phyloP scores from a whole-genome alignment of 2,113 vertebrate species.

The Sylvilagus bachmani region DNA sequence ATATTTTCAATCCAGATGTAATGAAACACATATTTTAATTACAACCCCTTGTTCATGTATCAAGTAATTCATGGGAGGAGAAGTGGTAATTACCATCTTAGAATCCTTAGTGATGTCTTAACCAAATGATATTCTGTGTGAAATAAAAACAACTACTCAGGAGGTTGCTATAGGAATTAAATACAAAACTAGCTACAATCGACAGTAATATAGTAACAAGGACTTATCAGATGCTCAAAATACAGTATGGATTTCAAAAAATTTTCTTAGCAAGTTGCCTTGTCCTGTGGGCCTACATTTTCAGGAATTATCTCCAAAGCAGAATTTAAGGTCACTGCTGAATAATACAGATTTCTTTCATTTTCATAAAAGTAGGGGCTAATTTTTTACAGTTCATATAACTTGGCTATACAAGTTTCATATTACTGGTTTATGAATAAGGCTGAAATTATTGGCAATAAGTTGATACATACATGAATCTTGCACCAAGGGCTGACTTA shows the following conservation, averaged over 20 bases:
- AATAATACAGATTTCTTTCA: neutral
- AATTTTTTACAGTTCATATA: neutral
- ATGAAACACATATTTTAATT: conserved; percentile 20
- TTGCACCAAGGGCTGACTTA: neutral
- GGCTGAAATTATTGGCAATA: conserved; percentile 26
- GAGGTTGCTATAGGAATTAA: conserved; percentile 53
- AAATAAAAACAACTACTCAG: neutral
- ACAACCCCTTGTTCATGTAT: neutral
- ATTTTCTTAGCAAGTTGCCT: neutral
- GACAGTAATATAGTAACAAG: neutral
- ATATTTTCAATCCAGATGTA: neutral
- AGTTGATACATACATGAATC: neutral
- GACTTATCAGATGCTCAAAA: neutral
- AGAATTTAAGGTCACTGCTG: neutral
- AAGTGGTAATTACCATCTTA: neutral
- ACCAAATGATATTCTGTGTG: neutral
- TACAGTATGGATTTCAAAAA: neutral
- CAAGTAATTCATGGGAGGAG: neutral
- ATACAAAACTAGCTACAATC: conserved; percentile 3
- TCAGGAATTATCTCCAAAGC: neutral
- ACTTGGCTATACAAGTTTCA: neutral
- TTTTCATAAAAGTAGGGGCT: neutral
- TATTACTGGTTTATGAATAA: conserved; percentile 57
- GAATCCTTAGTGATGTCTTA: neutral
- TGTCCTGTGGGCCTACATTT: neutral